Percentiles rank a stretch among this genome's conserved stretches.
Evolutionary conservation across 2,888 invertebrate species (phyloP).

Genomic region (Sesamia inferens): DNA sequence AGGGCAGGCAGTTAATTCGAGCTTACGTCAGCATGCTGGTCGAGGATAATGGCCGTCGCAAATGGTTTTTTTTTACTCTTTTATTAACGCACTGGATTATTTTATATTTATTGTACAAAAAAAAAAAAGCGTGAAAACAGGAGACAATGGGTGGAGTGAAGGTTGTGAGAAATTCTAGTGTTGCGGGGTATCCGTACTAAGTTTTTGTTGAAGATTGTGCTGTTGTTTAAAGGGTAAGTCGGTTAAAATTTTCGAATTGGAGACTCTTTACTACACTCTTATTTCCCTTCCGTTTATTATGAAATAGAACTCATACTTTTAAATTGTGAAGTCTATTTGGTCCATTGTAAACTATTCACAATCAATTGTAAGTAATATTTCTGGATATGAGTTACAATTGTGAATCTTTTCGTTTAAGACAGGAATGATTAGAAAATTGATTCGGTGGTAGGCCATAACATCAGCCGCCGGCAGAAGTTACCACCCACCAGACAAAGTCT

Average conservation of each 20-base stretch:
- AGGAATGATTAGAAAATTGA: background rate
- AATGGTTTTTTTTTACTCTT: constrained; percentile 66
- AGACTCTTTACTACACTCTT: no score
- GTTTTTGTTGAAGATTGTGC: background rate
- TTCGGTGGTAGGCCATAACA: no score
- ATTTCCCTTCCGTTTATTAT: background rate
- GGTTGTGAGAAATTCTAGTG: constrained; percentile 1
- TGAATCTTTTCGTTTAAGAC: background rate
- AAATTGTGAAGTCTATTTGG: background rate
- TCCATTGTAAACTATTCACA: background rate
- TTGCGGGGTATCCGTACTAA: background rate
- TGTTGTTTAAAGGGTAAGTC: background rate
- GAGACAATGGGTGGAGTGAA: constrained; percentile 23
- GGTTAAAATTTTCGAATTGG: background rate
- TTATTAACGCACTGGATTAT: constrained; percentile 59
- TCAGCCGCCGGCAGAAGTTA: no score
- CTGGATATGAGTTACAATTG: background rate
- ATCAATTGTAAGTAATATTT: no score
- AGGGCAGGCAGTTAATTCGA: constrained; percentile 71
- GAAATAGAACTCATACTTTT: background rate
- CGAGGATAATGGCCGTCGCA: constrained; percentile 69
- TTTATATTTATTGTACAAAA: constrained; percentile 53
- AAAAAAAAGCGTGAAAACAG: constrained; percentile 31
- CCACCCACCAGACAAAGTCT: no score
- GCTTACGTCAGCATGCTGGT: constrained; percentile 72